A percentile compares a stretch with the other conserved stretches of the same genome.
phyloP scores from a whole-genome alignment of 2,888 invertebrate genomes.

The Sthenelais limicola region DNA sequence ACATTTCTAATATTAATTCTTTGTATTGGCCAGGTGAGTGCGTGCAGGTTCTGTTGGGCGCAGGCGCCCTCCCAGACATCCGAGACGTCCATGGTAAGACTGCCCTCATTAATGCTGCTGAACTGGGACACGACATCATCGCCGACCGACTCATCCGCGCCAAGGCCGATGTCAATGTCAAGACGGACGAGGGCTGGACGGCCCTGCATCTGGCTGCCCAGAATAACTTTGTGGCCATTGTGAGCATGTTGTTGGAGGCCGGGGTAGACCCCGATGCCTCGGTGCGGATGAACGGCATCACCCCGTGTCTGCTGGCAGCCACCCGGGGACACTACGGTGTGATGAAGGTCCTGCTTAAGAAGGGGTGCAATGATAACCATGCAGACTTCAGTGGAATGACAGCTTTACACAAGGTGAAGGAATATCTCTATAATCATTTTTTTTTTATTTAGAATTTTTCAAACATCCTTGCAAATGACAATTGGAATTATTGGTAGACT shows the following conservation, averaged over 20 bases:
- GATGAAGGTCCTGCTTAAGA: constrained; percentile 42
- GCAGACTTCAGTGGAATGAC: constrained; percentile 39
- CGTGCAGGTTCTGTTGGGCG: constrained; percentile 42
- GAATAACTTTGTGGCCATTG: constrained; percentile 35
- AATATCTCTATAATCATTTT: too few relatives aligned
- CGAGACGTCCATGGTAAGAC: constrained; percentile 52
- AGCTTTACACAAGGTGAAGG: constrained; percentile 40
- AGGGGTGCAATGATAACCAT: constrained; percentile 40
- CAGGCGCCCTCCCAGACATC: constrained; percentile 43
- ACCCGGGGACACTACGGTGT: constrained; percentile 45
- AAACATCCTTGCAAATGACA: too few relatives aligned
- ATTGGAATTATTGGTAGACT: too few relatives aligned
- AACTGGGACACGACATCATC: constrained; percentile 48
- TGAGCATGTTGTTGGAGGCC: constrained; percentile 40
- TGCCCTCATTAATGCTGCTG: constrained; percentile 52
- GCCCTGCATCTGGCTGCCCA: constrained; percentile 53
- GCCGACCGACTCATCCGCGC: constrained; percentile 46
- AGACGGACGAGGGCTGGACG: constrained; percentile 49
- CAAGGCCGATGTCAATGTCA: constrained; percentile 48
- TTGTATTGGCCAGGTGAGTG: too few relatives aligned
- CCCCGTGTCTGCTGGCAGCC: constrained; percentile 49
- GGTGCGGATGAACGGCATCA: constrained; percentile 50
- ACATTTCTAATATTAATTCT: too few relatives aligned
- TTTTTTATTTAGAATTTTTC: too few relatives aligned
- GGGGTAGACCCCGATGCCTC: constrained; percentile 41